Evolutionary conservation across 2,888 invertebrate genomes (phyloP).

Genomic region (Philereme vetulata): DNA sequence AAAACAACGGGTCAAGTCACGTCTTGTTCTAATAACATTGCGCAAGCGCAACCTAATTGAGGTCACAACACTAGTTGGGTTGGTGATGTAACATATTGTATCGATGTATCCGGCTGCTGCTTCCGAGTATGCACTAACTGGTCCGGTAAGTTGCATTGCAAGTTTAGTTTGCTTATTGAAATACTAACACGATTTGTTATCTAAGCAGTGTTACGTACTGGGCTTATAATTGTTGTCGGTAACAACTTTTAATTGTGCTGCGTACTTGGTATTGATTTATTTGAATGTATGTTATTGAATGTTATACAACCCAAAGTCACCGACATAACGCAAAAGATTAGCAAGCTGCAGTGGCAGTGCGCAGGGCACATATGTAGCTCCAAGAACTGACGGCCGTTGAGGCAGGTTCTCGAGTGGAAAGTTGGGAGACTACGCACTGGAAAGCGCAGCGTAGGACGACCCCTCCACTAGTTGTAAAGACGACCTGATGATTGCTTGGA

Average conservation of each 20-base stretch:
- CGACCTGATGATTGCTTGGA: too few species aligned
- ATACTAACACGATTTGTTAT: slow-evolving; percentile 28
- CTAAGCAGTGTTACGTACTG: slow-evolving; percentile 29
- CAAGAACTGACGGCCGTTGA: too few species aligned
- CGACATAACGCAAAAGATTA: too few species aligned
- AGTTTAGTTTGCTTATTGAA: slow-evolving; percentile 24
- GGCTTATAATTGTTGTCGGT: slow-evolving; percentile 25
- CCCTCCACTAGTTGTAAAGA: too few species aligned
- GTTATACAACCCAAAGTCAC: too few species aligned
- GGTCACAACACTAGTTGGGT: slow-evolving; percentile 34
- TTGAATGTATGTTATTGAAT: not conserved
- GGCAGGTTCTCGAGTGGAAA: too few species aligned
- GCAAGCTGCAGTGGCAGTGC: too few species aligned
- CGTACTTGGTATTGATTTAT: slow-evolving; percentile 2
- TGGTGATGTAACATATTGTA: slow-evolving; percentile 32
- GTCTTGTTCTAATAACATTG: slow-evolving; percentile 37
- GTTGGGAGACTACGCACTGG: too few species aligned
- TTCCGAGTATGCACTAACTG: slow-evolving; percentile 36
- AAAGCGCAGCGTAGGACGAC: too few species aligned
- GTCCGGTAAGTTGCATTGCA: slow-evolving; percentile 20
- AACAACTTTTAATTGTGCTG: slow-evolving; percentile 15
- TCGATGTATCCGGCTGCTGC: slow-evolving; percentile 38
- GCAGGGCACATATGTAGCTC: too few species aligned
- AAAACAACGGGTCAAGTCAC: slow-evolving; percentile 38
- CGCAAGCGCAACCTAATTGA: slow-evolving; percentile 37